Evolutionary conservation across 1,140 invertebrate genomes (phyloP), one percentile per base, ranked within the genome.

Genomic region (Drosophila pruinosa): DNA sequence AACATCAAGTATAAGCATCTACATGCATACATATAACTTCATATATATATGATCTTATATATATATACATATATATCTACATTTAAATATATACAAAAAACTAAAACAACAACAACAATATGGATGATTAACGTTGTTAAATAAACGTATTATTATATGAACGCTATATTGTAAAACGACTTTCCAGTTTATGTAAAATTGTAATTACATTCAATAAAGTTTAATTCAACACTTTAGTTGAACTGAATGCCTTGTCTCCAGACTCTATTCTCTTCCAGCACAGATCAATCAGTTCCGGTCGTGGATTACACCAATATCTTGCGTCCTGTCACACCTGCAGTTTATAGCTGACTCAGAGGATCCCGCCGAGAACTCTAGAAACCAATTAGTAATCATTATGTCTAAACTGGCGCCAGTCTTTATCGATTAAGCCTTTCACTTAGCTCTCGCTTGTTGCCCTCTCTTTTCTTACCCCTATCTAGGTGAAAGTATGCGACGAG

Each of bases 161-260:
- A 81, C 36, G 78, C 76, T 78, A 78, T 72, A 80, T 76, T 83
- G 80, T 85, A 88, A 86, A 81, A 78, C 65, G 68, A 89, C 82
- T 88, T 89, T 88, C 82, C 82, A 88, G 78, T 88, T 88, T 88
- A 85, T 82, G 82, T 89, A 89, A 88, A 88, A 88, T 88, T 89
- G 82, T 88, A 88, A 88, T 88, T 89, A 89, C 68, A 89, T 82
- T 86, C 78, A 88, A 88, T 88, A 88, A 88, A 88, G 82, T 88
- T 82, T 88, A 82, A 88, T 83, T 88, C 83, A 88, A 88, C 82
- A 88, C 82, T 88, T 88, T 88, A 89, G 67, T 71, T 58, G 48
- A 57, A 53, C 48, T 67, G 47, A 71, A 71, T 56, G 22, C 17
- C n/a, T 53, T 26, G 24, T 8, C 34, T 64, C 31, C 31, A 34